Percentiles rank a stretch among this genome's conserved stretches.
Conservation (phyloP, 2,888 invertebrate species). For the Torymus texanus region DNA sequence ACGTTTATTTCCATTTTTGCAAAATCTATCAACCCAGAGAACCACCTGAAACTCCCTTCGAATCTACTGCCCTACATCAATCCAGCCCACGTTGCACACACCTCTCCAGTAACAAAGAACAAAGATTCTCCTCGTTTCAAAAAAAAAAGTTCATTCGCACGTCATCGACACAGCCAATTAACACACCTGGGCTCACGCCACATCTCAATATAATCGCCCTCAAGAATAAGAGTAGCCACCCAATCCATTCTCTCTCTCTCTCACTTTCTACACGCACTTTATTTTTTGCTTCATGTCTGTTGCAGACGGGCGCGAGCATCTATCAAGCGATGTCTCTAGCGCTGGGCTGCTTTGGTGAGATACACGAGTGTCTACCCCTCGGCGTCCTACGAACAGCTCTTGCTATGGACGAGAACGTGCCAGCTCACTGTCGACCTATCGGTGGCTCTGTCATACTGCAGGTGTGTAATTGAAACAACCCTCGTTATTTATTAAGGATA, state of each 20-base stretch:
- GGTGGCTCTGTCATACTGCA: conserved; percentile 85
- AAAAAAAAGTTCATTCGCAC: not conserved
- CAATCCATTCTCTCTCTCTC: too few relatives aligned
- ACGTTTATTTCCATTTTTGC: too few relatives aligned
- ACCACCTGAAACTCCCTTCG: too few relatives aligned
- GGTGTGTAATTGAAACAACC: conserved; percentile 74
- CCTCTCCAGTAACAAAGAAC: too few relatives aligned
- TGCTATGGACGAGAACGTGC: conserved; percentile 82
- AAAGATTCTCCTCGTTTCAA: too few relatives aligned
- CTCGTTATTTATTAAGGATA: too few relatives aligned
- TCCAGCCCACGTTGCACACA: too few relatives aligned
- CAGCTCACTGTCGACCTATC: conserved; percentile 83
- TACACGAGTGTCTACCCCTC: conserved; percentile 82
- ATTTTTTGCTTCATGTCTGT: not conserved
- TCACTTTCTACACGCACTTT: too few relatives aligned
- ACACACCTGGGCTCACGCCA: not conserved
- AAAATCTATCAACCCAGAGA: too few relatives aligned
- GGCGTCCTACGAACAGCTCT: conserved; percentile 77
- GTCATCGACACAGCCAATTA: too few relatives aligned
- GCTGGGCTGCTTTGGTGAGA: conserved; percentile 82
- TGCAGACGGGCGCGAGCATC: conserved; percentile 84
- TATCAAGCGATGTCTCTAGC: conserved; percentile 88
- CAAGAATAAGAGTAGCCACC: too few relatives aligned
- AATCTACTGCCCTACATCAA: too few relatives aligned
- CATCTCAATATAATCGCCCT: not conserved